Base-by-base conservation (phyloP, 2,113 vertebrate species). In the Pterocles orientalis region DNA sequence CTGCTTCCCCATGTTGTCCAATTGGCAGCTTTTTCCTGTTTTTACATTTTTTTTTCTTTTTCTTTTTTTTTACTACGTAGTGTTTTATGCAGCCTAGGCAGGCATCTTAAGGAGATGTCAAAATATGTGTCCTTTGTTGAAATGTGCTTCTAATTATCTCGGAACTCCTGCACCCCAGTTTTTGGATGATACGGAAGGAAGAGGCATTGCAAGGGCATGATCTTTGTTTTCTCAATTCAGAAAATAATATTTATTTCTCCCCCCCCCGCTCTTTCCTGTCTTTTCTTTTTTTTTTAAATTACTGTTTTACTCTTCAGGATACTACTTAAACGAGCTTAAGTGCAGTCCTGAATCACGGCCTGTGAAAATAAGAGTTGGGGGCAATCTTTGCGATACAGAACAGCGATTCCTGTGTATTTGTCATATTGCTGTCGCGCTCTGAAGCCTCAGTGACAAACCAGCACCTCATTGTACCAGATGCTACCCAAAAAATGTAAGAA, bases 121-220 rank as follows among this genome's bases (percentile, higher is more conserved):
- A 82, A 97, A 97, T 95, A 96, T 47, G 72, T 96, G 95, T 97
- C 66, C 75, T 97, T 95, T 96, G 97, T 96, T 97, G 95, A 98
- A 96, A 98, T 98, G 98, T 98, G 98, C 97, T 98, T 98, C 97
- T 97, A 97, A 98, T 97, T 96, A 95, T 94, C 95, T 97, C 96
- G 95, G 96, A 96, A 95, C 92, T 93, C 87, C 95, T 88, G 96
- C 94, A 96, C 91, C 97, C 75, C 66, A 86, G 73, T 90, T 95
- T 96, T 93, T 90, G 77, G 83, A 83, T 89, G 39, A 92, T 82
- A 57, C 73, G 77, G 91, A 97, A 96, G 69, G 45, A 97, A 97
- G 93, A 95, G 94, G 88, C 64, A 53, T 86, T 94, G 71, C 21
- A 81, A 88, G 64, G 77, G 33, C 33, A 51, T 64, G 51, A 68